Evolutionary conservation across 2,888 invertebrate genomes (phyloP).

Genomic region (Epiblema foenella): DNA sequence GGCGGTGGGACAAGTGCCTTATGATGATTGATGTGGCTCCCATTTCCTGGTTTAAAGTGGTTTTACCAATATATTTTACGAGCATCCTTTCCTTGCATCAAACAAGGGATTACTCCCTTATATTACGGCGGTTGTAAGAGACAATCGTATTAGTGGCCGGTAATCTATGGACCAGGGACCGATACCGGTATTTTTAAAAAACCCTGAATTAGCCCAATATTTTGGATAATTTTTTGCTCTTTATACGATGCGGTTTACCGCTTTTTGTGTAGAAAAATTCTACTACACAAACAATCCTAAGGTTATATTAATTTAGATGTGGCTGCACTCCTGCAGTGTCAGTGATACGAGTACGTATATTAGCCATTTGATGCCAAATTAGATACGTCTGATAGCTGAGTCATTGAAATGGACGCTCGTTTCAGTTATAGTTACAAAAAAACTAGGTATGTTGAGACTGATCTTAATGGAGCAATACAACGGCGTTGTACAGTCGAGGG

Average conservation of each 20-base stretch:
- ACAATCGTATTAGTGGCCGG: too few species aligned
- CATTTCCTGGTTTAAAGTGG: conserved; percentile 3
- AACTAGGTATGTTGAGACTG: neutral
- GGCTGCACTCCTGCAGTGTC: conserved; percentile 28
- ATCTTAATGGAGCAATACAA: too few species aligned
- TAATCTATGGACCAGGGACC: too few species aligned
- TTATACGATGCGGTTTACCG: too few species aligned
- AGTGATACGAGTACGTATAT: neutral
- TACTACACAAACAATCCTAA: conserved; percentile 16
- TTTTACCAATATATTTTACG: neutral
- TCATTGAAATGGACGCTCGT: conserved; percentile 5
- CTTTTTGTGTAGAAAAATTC: too few species aligned
- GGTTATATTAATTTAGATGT: conserved; percentile 39
- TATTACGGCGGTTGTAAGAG: too few species aligned
- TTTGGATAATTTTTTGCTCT: too few species aligned
- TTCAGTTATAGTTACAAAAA: neutral
- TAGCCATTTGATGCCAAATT: conserved; percentile 26
- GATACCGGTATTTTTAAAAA: too few species aligned
- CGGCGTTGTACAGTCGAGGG: too few species aligned
- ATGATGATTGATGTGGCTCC: neutral
- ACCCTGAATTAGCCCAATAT: too few species aligned
- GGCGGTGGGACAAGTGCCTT: too few species aligned
- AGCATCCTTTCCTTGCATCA: neutral
- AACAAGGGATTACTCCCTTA: too few species aligned
- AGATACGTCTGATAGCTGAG: conserved; percentile 4